Base-by-base conservation (phyloP, 1,140 invertebrate genomes). In the Potamilus streckersoni region DNA sequence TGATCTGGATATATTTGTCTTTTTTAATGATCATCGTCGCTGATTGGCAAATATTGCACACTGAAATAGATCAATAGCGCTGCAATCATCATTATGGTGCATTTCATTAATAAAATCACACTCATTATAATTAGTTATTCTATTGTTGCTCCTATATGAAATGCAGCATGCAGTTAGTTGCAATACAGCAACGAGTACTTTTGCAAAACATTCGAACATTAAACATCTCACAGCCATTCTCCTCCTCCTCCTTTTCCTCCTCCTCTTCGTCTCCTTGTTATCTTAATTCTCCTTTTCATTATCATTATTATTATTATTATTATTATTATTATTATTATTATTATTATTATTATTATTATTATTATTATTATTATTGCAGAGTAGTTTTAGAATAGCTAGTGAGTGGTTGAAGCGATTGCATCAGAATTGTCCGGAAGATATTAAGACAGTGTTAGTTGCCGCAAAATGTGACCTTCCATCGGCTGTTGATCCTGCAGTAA, bases 381-480 rank as follows among this genome's bases (percentile, higher is more conserved):
- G 69, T 12, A 76, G 75, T 20, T 83, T 81, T 61, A 61, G 69
- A 0, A 73, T 69, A 61, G 61, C 80, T 13, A 19, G 23, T n/a
- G 58, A 73, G 31, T 83, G 82, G 82, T 17, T 80, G 8, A 69
- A 78, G 27, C 60, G 69, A 20, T 57, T 81, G 20, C 57, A 73
- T 38, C 79, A 77, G 49, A 76, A 73, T n/a, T 76, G 80, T 23
- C 8, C 38, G 5, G 71, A 73, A 12, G 62, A 77, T 16, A 67
- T 79, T 2, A 80, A 62, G 67, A 67, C 59, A 23, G 76, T 73
- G 5, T 20, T 83, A 12, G 78, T 83, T 2, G 82, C 78, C 31
- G 81, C 81, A 61, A 83, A 83, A 38, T 70, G 59, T 56, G 81
- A 82, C 64, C 57, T 80, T 2, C 5, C n/a, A 23, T 65, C 69